Evolutionary conservation across 2,797 vertebrate species (phyloP).

Genomic region (Geotrypetes seraphini): DNA sequence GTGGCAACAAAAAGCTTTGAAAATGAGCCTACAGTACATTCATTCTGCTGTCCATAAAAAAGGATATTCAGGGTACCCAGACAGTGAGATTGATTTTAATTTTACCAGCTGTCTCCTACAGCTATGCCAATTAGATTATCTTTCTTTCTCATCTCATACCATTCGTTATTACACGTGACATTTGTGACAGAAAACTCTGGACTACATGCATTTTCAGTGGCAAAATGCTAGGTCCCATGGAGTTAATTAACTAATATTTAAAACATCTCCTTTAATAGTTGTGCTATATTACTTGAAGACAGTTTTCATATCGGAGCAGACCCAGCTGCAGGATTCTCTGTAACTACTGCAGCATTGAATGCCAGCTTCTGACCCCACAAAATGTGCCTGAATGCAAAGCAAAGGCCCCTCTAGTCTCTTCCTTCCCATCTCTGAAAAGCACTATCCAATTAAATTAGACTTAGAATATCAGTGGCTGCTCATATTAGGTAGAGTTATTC

Average conservation of each 20-base stretch:
- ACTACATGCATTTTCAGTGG: neutral
- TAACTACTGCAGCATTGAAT: neutral
- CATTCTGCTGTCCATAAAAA: too few relatives aligned
- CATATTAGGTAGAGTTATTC: too few relatives aligned
- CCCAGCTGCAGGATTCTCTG: neutral
- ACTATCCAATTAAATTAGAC: too few relatives aligned
- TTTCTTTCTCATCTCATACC: neutral
- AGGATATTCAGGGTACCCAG: too few relatives aligned
- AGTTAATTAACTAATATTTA: slow-evolving; percentile 11
- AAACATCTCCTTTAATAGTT: neutral
- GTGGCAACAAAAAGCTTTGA: too few relatives aligned
- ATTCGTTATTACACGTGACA: neutral
- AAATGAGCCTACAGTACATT: too few relatives aligned
- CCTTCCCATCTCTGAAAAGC: too few relatives aligned
- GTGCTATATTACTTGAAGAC: neutral
- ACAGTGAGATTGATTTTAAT: too few relatives aligned
- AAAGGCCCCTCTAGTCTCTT: neutral
- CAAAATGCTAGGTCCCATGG: neutral
- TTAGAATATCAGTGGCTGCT: too few relatives aligned
- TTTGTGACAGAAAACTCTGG: neutral
- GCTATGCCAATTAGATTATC: neutral
- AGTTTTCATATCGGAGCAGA: neutral
- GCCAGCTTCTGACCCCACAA: too few relatives aligned
- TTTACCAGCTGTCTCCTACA: too few relatives aligned
- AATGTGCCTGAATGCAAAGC: too few relatives aligned